Percentiles rank a stretch among this genome's conserved stretches.
phyloP scores from a whole-genome alignment of 2,888 invertebrate species.

The Brenthis ino region DNA sequence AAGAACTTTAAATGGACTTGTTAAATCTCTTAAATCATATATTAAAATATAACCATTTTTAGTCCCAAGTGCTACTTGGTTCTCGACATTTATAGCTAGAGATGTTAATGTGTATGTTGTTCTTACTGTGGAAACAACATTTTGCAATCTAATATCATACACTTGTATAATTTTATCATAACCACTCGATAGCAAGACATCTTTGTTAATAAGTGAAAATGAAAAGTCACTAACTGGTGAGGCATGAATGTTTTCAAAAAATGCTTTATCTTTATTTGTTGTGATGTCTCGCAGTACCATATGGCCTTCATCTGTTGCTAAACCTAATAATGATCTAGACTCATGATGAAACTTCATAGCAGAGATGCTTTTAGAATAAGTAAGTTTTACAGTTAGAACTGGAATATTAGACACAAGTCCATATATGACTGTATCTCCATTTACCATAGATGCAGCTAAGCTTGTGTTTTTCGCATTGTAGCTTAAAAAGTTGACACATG shows the following conservation, averaged over 20 bases:
- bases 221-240: slow-evolving; percentile 82
- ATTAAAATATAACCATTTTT: slow-evolving; percentile 79
- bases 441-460: slow-evolving; percentile 73
- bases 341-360: slow-evolving; percentile 78
- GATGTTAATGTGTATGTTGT: slow-evolving; percentile 69
- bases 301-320: slow-evolving; percentile 80
- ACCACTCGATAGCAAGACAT: slow-evolving; percentile 81
- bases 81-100: slow-evolving; percentile 69
- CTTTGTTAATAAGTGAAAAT: slow-evolving; percentile 80
- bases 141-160: slow-evolving; percentile 78
- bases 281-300: slow-evolving; percentile 70
- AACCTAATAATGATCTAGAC: slow-evolving; percentile 66
- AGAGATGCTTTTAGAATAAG: slow-evolving; percentile 70
- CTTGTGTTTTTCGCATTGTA: slow-evolving; percentile 76
- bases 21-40: slow-evolving; percentile 81
- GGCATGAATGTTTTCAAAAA: slow-evolving; percentile 78
- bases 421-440: slow-evolving; percentile 77
- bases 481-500: slow-evolving; percentile 67
- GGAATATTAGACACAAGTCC: slow-evolving; percentile 78
- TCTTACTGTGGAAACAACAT: slow-evolving; percentile 68
- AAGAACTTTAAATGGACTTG: slow-evolving; percentile 69
- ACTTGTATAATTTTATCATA: slow-evolving; percentile 81
- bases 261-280: slow-evolving; percentile 72
- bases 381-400: slow-evolving; percentile 66
- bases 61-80: slow-evolving; percentile 79